A percentile compares a stretch with the other conserved stretches of the same genome.
phyloP scores from a whole-genome alignment of 2,888 invertebrate genomes.

The Nemurella pictetii region DNA sequence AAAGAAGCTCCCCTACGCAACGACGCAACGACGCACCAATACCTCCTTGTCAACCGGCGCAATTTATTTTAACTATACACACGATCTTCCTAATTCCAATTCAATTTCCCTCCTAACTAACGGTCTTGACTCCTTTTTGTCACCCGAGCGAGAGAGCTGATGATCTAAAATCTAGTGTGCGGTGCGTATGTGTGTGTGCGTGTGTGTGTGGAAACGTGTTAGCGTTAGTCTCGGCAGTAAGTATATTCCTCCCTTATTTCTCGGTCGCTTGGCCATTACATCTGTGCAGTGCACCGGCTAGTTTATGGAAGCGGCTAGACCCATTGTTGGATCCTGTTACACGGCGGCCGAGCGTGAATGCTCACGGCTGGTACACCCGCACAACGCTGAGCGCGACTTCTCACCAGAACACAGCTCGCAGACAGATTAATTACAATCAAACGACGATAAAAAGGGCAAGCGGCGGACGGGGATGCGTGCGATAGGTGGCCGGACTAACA shows the following conservation, averaged over 20 bases:
- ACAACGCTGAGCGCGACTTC: background rate
- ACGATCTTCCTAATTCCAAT: background rate
- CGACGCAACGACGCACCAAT: too few species aligned
- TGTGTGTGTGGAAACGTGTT: background rate
- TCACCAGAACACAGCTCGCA: slow-evolving; percentile 31
- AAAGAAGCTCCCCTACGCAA: too few species aligned
- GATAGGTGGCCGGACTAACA: background rate
- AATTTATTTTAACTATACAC: background rate
- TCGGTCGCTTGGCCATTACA: background rate
- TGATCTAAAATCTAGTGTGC: background rate
- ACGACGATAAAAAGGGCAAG: background rate
- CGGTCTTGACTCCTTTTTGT: background rate
- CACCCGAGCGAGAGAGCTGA: background rate
- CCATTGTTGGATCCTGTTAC: slow-evolving; percentile 28
- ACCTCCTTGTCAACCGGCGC: background rate
- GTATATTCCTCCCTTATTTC: background rate
- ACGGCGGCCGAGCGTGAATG: slow-evolving; percentile 8
- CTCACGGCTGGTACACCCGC: background rate
- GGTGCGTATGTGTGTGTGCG: background rate
- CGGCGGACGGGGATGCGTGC: background rate
- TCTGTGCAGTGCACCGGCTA: background rate
- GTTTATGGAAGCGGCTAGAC: background rate
- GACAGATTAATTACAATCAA: slow-evolving; percentile 28
- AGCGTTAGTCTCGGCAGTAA: background rate
- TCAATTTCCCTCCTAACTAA: background rate